Evolutionary conservation across 2,113 vertebrate species (phyloP), one percentile per base, ranked within the genome.

Genomic region (Micronisus gabar): DNA sequence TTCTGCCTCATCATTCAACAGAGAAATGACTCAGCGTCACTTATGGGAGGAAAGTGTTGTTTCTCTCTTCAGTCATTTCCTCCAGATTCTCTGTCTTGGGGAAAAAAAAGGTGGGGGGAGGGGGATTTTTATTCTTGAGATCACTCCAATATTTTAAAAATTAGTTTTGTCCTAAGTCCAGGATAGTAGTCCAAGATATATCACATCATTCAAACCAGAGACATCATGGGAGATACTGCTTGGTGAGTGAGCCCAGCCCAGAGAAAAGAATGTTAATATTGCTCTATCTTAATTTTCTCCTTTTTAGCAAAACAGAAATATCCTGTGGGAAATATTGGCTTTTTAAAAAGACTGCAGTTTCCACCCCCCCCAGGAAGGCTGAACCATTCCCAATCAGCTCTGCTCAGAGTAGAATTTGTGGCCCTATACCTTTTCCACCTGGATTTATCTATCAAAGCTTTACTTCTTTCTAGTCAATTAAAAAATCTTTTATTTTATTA

Each of bases 1-100:
- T 95, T 96, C 88, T 93, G 61, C 61, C 83, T 93, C 80, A 74
- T 79, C 74, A 90, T 84, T 81, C 70, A 91, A 65, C 40, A 81
- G 52, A 81, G n/a, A 89, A 92, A 89, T 71, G 72, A 88, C 66
- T 95, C 94, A 72, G 65, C 6, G 2, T n/a, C 81, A 45, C 48
- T 94, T 94, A 48, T 18, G 56, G 66, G 62, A 91, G 56, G 52
- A 71, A 93, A 93, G 53, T 36, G 32, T 21, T 61, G 17, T 58
- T 97, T 84, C 23, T 68, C 53, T 86, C 63, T 52, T 79, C 79
- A 53, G 63, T 47, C 7, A 74, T 94, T 95, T 96, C 86, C 76
- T 86, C 55, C 66, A 73, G 25, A 55, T 78, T 36, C 20, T 26
- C 72, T 74, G 34, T 48, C n/a, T 74, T 63, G 15, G 4, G 7